Evolutionary conservation across 2,888 invertebrate species (phyloP).

Genomic region (Campopleginae sp.): DNA sequence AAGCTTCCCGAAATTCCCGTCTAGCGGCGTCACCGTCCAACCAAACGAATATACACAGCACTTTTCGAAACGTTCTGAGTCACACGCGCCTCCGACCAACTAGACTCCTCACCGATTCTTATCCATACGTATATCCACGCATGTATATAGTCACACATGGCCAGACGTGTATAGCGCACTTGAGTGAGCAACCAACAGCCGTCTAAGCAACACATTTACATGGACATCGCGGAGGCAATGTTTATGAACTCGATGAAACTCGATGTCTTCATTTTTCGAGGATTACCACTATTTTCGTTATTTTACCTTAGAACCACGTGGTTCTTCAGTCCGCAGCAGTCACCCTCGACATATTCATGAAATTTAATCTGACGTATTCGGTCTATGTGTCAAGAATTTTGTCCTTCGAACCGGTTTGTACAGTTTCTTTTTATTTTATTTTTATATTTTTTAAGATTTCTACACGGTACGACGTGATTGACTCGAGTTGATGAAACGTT

Average conservation of each 20-base stretch:
- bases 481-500: constrained; percentile 3
- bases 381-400: background rate
- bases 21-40: constrained; percentile 81
- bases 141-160: constrained; percentile 19
- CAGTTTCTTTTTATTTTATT: background rate
- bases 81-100: constrained; percentile 72
- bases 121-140: constrained; percentile 8
- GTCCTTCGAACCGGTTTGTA: background rate
- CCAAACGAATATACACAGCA: constrained; percentile 70
- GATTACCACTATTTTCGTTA: background rate
- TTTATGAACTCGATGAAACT: constrained; percentile 12
- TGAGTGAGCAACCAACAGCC: constrained; percentile 60
- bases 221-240: background rate
- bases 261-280: constrained; percentile 4
- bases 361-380: background rate
- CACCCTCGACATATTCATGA: background rate
- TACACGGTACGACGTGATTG: background rate
- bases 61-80: constrained; percentile 73
- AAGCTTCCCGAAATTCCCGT: constrained; percentile 82
- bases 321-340: background rate
- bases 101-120: constrained; percentile 46
- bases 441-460: background rate
- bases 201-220: constrained; percentile 43
- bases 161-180: constrained; percentile 29
- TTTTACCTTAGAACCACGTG: constrained; percentile 2